Evolutionary conservation across 2,113 vertebrate species (phyloP).

Genomic region (Mobula hypostoma): DNA sequence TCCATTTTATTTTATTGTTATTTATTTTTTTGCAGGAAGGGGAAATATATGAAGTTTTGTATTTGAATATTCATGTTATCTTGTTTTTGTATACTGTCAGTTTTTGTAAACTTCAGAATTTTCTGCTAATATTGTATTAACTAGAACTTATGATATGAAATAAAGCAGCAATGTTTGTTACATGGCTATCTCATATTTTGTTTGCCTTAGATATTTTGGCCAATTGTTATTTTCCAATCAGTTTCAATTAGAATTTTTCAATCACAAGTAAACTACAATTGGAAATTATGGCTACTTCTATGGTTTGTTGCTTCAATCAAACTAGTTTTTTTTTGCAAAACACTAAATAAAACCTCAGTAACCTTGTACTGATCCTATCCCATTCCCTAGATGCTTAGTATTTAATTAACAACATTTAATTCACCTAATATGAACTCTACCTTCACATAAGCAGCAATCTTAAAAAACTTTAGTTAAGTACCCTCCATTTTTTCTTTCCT

Average conservation of each 20-base stretch:
- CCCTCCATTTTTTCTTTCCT: background rate
- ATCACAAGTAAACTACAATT: background rate
- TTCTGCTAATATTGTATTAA: slow-evolving; percentile 29
- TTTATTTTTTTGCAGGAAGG: slow-evolving; percentile 25
- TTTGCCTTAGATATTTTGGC: background rate
- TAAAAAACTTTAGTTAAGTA: background rate
- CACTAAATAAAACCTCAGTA: background rate
- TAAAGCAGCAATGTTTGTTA: slow-evolving; percentile 31
- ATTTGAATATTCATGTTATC: slow-evolving; percentile 9
- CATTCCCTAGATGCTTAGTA: no score
- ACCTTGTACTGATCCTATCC: background rate
- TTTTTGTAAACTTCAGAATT: slow-evolving; percentile 31
- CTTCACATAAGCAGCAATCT: background rate
- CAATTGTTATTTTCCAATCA: background rate
- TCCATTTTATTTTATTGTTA: background rate
- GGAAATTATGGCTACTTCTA: background rate
- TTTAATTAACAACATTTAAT: background rate
- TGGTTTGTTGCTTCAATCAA: background rate
- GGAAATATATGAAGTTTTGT: slow-evolving; percentile 12
- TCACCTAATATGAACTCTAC: background rate
- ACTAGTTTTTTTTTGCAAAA: background rate
- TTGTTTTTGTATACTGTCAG: slow-evolving; percentile 16
- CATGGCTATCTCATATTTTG: background rate
- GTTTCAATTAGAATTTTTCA: background rate
- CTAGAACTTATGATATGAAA: slow-evolving; percentile 24